These are phyloP conservation scores for Artemia sp. DNA, from an alignment of 2,888 invertebrate species.

Conservation along the genomic window DNA sequence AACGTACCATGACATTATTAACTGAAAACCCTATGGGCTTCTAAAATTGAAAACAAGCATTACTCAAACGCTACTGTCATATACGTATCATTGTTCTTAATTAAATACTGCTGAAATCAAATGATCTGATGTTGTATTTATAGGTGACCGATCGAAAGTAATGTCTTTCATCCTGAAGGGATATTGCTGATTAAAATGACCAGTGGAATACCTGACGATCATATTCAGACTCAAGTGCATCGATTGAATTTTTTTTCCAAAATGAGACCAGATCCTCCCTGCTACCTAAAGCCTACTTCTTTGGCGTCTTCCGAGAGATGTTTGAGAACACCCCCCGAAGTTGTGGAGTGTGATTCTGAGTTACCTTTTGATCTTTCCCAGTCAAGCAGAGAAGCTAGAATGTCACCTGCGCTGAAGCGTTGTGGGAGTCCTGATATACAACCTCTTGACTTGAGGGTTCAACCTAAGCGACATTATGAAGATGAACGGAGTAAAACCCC, in stretches of 20 bases:
- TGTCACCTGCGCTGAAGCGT: conserved; percentile 23
- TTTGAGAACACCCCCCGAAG: neutral
- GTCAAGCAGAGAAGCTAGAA: conserved; percentile 15
- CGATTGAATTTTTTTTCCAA: conserved; percentile 10
- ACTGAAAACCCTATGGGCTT: too few species aligned
- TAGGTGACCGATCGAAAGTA: too few species aligned
- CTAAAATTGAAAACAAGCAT: too few species aligned
- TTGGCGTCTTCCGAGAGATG: neutral
- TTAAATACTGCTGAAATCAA: too few species aligned
- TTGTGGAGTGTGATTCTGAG: conserved; percentile 23
- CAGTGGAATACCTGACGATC: conserved; percentile 8
- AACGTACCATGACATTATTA: too few species aligned
- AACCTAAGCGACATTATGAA: conserved; percentile 12
- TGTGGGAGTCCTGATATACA: conserved; percentile 16
- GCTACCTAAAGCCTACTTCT: neutral
- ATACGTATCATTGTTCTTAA: too few species aligned
- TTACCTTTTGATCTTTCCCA: conserved; percentile 28
- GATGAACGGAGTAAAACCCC: conserved; percentile 22
- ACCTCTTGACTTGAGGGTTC: conserved; percentile 20
- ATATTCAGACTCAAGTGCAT: conserved; percentile 1
- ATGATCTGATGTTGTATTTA: too few species aligned
- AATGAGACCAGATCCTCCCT: conserved; percentile 8
- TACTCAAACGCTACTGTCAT: too few species aligned
- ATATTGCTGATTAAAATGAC: neutral
- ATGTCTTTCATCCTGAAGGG: too few species aligned